These are phyloP conservation scores for Macquaria ambigua DNA, from an alignment of 2,113 vertebrate genomes.

Conservation along the genomic window DNA sequence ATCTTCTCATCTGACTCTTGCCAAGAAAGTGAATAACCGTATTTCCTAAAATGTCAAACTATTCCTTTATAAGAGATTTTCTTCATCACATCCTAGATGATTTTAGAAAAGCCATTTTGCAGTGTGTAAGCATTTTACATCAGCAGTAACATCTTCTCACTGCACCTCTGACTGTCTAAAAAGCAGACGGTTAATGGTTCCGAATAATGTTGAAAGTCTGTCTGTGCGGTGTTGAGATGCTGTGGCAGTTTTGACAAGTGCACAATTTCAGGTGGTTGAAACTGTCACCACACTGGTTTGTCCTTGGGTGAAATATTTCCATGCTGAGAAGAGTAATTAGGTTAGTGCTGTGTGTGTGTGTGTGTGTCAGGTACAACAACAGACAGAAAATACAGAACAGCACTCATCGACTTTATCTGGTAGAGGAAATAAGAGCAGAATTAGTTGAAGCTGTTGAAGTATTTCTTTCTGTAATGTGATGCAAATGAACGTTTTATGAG, in stretches of 20 bases:
- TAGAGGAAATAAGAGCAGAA: constrained; percentile 14
- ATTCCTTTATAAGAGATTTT: background rate
- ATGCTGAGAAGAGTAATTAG: constrained; percentile 7
- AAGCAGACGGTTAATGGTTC: background rate
- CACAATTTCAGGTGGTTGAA: constrained; percentile 9
- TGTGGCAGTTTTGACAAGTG: background rate
- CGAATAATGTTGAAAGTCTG: background rate
- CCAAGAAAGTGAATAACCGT: background rate
- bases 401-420: background rate
- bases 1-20: background rate
- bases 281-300: constrained; percentile 7
- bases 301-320: background rate
- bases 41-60: background rate
- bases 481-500: constrained; percentile 5
- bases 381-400: background rate
- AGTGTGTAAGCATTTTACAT: background rate
- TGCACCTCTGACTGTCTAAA: too few species aligned
- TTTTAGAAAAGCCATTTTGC: background rate
- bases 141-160: background rate
- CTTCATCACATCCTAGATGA: background rate
- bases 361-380: background rate
- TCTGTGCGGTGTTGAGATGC: background rate
- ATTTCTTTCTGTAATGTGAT: constrained; percentile 28
- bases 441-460: background rate
- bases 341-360: background rate